Evolutionary conservation across 2,113 vertebrate genomes (phyloP).

Genomic region (Sisor rabdophorus): DNA sequence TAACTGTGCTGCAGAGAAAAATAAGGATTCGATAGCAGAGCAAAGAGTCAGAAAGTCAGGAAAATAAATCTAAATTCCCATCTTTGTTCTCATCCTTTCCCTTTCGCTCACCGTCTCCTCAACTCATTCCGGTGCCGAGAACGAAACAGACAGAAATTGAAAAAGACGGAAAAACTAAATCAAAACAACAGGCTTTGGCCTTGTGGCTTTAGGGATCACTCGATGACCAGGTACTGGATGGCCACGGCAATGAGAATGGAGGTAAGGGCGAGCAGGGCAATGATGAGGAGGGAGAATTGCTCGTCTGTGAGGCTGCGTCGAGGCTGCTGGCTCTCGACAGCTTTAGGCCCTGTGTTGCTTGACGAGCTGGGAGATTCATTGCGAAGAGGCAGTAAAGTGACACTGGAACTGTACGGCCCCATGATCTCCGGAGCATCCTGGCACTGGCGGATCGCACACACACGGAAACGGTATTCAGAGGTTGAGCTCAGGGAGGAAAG

Average conservation of each 20-base stretch:
- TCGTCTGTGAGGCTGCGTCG: slow-evolving; percentile 84
- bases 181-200: slow-evolving; percentile 20
- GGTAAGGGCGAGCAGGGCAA: slow-evolving; percentile 87
- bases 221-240: slow-evolving; percentile 98
- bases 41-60: slow-evolving; percentile 36
- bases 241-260: slow-evolving; percentile 95
- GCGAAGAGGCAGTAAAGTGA: slow-evolving; percentile 82
- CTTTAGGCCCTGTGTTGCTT: slow-evolving; percentile 66
- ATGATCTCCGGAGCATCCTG: slow-evolving; percentile 81
- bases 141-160: slow-evolving; percentile 24
- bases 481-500: slow-evolving; percentile 81
- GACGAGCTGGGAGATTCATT: slow-evolving; percentile 65
- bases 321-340: slow-evolving; percentile 69
- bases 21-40: slow-evolving; percentile 8
- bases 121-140: slow-evolving; percentile 35
- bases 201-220: slow-evolving; percentile 69
- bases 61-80: slow-evolving; percentile 30
- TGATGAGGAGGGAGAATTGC: slow-evolving; percentile 92
- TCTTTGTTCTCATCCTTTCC: slow-evolving; percentile 36
- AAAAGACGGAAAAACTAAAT: slow-evolving; percentile 40
- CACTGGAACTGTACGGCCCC: slow-evolving; percentile 86
- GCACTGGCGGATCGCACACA: slow-evolving; percentile 89
- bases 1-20: slow-evolving; percentile 6
- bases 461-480: slow-evolving; percentile 90
- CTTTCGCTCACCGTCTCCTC: slow-evolving; percentile 6